These are phyloP conservation scores for Acromyrmex charruanus DNA, from an alignment of 1,140 invertebrate species.

Conservation along the genomic window DNA sequence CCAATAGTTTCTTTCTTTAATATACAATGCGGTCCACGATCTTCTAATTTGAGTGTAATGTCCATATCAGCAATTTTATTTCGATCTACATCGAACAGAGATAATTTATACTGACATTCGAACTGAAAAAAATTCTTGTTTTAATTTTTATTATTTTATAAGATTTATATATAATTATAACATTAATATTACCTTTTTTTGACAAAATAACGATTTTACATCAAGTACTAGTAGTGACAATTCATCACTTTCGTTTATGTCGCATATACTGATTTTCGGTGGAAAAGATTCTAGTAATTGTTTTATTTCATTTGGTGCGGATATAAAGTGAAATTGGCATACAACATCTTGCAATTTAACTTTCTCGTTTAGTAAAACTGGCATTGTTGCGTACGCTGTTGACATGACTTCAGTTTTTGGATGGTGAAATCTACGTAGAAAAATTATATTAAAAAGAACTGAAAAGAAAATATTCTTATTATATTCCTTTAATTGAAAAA, in stretches of 20 bases:
- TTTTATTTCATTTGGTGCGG: slow-evolving; percentile 81
- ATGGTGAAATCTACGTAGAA: slow-evolving; percentile 83
- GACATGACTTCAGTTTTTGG: slow-evolving; percentile 83
- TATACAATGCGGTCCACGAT: slow-evolving; percentile 81
- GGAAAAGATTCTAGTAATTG: slow-evolving; percentile 82
- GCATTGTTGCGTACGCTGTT: slow-evolving; percentile 72
- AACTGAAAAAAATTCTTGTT: slow-evolving; percentile 66
- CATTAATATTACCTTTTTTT: slow-evolving; percentile 76
- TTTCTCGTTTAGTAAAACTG: slow-evolving; percentile 76
- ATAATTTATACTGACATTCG: slow-evolving; percentile 77
- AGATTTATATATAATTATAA: neutral
- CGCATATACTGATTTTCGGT: slow-evolving; percentile 83
- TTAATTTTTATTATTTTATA: slow-evolving; percentile 13
- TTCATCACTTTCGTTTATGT: slow-evolving; percentile 75
- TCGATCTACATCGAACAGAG: slow-evolving; percentile 75
- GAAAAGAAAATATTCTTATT: slow-evolving; percentile 11
- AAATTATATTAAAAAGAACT: slow-evolving; percentile 33
- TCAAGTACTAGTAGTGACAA: slow-evolving; percentile 79
- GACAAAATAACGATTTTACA: slow-evolving; percentile 77
- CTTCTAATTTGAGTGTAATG: slow-evolving; percentile 79
- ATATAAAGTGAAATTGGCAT: slow-evolving; percentile 86
- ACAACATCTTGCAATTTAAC: slow-evolving; percentile 82
- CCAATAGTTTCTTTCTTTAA: slow-evolving; percentile 74
- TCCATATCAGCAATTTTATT: slow-evolving; percentile 78
- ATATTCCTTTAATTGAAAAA: neutral